Evolutionary conservation across 1,140 invertebrate species (phyloP).

Genomic region (Zaprionus davidi): DNA sequence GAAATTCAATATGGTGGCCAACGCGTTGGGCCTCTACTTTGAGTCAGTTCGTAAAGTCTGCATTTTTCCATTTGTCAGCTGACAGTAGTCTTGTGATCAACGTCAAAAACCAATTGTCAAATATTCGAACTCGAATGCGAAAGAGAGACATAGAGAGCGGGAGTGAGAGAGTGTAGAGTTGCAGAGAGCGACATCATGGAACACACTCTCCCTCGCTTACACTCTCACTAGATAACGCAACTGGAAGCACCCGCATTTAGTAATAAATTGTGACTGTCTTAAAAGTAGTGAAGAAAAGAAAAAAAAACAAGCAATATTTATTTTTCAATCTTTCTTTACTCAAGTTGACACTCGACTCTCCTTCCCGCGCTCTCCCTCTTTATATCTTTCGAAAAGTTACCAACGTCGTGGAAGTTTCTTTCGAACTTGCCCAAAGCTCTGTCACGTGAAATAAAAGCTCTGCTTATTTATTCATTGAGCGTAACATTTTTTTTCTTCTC

Average conservation of each 20-base stretch:
- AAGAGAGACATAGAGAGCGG: slow-evolving; percentile 22
- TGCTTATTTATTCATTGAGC: slow-evolving; percentile 47
- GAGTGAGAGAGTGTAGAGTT: slow-evolving; percentile 22
- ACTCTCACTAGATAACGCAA: slow-evolving; percentile 34
- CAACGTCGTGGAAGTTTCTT: slow-evolving; percentile 46
- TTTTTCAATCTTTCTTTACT: slow-evolving; percentile 5
- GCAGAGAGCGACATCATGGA: slow-evolving; percentile 11
- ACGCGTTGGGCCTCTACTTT: background rate
- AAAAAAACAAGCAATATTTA: slow-evolving; percentile 1
- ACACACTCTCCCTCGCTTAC: background rate
- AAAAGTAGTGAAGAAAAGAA: slow-evolving; percentile 1
- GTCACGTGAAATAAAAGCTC: slow-evolving; percentile 80
- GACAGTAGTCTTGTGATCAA: slow-evolving; percentile 77
- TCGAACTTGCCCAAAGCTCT: slow-evolving; percentile 75
- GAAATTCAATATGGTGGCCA: slow-evolving; percentile 69
- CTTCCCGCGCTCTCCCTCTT: background rate
- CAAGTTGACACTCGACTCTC: slow-evolving; percentile 1
- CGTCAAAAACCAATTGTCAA: slow-evolving; percentile 78
- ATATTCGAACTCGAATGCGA: slow-evolving; percentile 73
- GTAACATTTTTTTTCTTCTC: slow-evolving; percentile 12
- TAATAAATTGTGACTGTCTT: slow-evolving; percentile 1
- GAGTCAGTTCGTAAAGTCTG: slow-evolving; percentile 11
- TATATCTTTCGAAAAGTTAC: slow-evolving; percentile 35
- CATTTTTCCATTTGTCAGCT: slow-evolving; percentile 72
- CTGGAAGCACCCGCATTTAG: slow-evolving; percentile 37